Conservation (phyloP, 2,797 vertebrate genomes). For the Tapirus indicus region DNA sequence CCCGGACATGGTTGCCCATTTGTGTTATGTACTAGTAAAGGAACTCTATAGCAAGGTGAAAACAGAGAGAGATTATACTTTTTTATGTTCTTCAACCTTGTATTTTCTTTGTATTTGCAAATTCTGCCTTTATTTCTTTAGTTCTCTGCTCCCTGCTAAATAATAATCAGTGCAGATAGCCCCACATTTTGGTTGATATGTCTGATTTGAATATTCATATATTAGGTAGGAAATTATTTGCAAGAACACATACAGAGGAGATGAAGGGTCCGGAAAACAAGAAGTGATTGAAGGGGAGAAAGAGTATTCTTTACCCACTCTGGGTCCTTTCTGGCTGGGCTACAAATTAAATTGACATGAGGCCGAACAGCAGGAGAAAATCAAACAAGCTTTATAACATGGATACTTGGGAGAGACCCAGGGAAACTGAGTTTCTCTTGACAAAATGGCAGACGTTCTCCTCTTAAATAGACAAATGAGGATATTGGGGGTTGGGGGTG, state of each 20-base stretch:
- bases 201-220: not conserved
- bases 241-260: not conserved
- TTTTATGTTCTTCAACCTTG: not conserved
- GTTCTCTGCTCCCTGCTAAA: not conserved
- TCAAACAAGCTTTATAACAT: no score
- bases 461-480: no score
- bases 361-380: no score
- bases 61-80: not conserved
- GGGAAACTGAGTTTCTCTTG: no score
- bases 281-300: not conserved
- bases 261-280: not conserved
- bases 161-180: not conserved
- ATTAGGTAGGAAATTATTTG: not conserved
- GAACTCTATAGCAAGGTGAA: not conserved
- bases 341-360: no score
- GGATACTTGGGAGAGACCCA: no score
- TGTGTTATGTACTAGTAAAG: not conserved
- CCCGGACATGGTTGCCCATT: not conserved
- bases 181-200: not conserved
- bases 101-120: not conserved
- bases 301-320: no score
- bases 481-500: no score
- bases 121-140: slow-evolving; percentile 13
- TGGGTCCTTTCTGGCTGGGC: no score
- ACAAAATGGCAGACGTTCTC: no score